Base-by-base conservation (phyloP, 2,113 vertebrate genomes). In the Rhinoptilus africanus region DNA sequence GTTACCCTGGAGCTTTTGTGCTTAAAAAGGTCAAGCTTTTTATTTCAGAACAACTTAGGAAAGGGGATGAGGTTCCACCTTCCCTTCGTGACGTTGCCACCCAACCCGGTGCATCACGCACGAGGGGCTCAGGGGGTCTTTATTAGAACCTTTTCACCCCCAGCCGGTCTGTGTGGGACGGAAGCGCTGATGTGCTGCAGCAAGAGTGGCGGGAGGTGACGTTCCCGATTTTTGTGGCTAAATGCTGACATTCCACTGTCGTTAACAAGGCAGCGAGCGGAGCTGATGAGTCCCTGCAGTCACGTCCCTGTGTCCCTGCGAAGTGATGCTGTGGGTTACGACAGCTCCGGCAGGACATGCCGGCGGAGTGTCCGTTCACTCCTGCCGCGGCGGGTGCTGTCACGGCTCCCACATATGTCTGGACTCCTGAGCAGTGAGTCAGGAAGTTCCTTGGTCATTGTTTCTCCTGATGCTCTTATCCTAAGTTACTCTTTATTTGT, bases 131-230 rank as follows among this genome's bases (percentile, higher is more conserved):
- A 0, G 9, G 51, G 19, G 10, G 50, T 3, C 39, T 75, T 75
- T 19, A 4, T 66, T 24, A 17, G 48, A 63, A 45, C 69, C 22
- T 14, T 7, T 20, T 85, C 30, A 5, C 48, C 27, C 86, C 8
- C 8, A 11, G 20, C 39, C n/a, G 18, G 5, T 10, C 63, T 0
- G 0, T 0, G 3, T 20, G 64, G 22, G 47, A 34, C 41, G 3
- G 0, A 12, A 14, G 73, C n/a, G 66, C 72, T 6, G 35, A 9
- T n/a, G 68, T 14, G 30, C 90, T 51, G 71, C 37, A 16, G 48
- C 32, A 12, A 7, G 14, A 20, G 57, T 7, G 16, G 28, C 43
- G 14, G 34, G 87, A 39, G 54, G 51, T 75, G 89, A 82, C 80
- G 2, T 93, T 87, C 66, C 64, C 9, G 14, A 2, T 51, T n/a